Percentiles rank a stretch among this genome's conserved stretches.
These are phyloP conservation scores for Neolamprologus hecqui DNA, from an alignment of 2,113 vertebrate genomes.

Conservation along the genomic window DNA sequence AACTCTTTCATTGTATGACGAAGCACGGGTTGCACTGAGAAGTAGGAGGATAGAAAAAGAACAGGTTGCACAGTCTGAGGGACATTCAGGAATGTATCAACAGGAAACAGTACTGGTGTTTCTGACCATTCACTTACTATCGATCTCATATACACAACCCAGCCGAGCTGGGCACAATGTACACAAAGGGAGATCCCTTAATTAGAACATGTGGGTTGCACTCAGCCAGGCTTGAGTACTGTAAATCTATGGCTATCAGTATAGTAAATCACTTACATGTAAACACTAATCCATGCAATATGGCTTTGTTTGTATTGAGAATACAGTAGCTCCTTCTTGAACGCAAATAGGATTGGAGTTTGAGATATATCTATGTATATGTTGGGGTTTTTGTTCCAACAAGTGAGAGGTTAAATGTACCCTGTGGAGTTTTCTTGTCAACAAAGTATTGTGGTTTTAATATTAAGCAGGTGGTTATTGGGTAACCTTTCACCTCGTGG, in stretches of 20 bases:
- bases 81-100: constrained; percentile 61
- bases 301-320: constrained; percentile 41
- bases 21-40: constrained; percentile 46
- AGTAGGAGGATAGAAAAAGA: constrained; percentile 24
- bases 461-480: neutral
- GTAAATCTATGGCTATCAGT: constrained; percentile 42
- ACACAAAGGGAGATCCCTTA: neutral
- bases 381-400: neutral
- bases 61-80: constrained; percentile 56
- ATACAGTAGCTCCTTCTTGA: neutral
- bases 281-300: constrained; percentile 37
- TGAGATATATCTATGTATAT: neutral
- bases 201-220: constrained; percentile 24
- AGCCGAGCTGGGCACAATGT: neutral
- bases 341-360: neutral
- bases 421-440: neutral
- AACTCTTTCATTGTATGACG: constrained; percentile 37
- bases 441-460: neutral
- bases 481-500: neutral
- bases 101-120: constrained; percentile 46
- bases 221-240: constrained; percentile 8
- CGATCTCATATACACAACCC: constrained; percentile 15
- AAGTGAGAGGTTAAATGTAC: neutral
- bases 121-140: constrained; percentile 28
- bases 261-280: neutral